Conservation (phyloP, 2,113 vertebrate species). For the Sminthopsis crassicaudata region DNA sequence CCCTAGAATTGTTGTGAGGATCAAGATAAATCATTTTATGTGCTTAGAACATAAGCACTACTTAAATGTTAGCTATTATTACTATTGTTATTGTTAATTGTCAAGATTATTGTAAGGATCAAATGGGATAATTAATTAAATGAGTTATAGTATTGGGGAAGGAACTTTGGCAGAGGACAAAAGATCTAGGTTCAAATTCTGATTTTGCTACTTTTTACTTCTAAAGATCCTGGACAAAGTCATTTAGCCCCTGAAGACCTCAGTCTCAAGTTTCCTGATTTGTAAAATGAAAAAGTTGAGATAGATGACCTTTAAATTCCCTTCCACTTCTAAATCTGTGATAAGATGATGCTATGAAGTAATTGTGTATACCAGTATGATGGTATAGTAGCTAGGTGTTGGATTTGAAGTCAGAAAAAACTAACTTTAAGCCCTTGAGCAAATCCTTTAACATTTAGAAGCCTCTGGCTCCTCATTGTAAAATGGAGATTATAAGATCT, state of each 20-base stretch:
- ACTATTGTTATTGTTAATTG: no score
- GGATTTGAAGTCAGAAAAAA: neutral
- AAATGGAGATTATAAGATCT: neutral
- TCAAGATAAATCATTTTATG: no score
- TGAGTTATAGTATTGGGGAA: slow-evolving; percentile 27
- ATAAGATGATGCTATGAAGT: neutral
- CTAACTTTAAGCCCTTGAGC: neutral
- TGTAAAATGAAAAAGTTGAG: neutral
- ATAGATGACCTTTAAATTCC: neutral
- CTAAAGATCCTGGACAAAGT: neutral
- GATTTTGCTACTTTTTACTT: neutral
- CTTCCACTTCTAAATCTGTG: neutral
- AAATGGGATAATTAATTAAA: no score
- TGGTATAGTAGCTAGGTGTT: neutral
- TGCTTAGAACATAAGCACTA: no score
- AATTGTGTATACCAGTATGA: neutral
- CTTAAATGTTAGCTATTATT: no score
- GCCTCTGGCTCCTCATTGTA: neutral
- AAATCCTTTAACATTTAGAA: neutral
- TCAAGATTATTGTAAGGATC: no score
- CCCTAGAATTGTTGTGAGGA: no score
- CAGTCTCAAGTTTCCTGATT: neutral
- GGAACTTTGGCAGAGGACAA: neutral
- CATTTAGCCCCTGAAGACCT: neutral
- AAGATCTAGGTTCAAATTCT: neutral